These are phyloP conservation scores for Esperia sulphurella DNA, from an alignment of 2,888 invertebrate species.

Conservation along the genomic window DNA sequence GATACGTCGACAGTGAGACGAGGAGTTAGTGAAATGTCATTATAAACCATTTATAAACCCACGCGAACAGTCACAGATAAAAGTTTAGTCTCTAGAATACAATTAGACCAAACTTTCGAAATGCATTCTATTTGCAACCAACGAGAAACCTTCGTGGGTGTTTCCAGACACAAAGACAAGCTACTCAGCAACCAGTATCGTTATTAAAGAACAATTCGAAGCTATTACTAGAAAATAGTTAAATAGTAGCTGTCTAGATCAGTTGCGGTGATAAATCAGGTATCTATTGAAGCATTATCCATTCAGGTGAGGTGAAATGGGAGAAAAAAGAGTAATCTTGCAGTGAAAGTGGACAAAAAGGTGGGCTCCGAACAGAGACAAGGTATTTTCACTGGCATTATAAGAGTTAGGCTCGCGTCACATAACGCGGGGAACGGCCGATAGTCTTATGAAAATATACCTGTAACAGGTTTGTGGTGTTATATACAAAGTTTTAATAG, in stretches of 20 bases:
- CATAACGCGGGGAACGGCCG: constrained; percentile 8
- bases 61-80: too few relatives aligned
- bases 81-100: too few relatives aligned
- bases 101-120: constrained; percentile 8
- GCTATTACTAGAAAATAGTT: constrained; percentile 29
- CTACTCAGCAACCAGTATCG: not conserved
- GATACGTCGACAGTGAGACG: too few relatives aligned
- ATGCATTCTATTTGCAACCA: constrained; percentile 7
- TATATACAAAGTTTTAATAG: too few relatives aligned
- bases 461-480: too few relatives aligned
- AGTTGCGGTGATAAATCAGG: constrained; percentile 20
- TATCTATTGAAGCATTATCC: constrained; percentile 24
- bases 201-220: not conserved
- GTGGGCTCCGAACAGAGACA: constrained; percentile 18
- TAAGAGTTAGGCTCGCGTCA: constrained; percentile 23
- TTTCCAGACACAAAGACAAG: constrained; percentile 3
- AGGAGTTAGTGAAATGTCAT: too few relatives aligned
- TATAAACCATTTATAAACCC: too few relatives aligned
- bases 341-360: constrained; percentile 47
- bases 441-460: too few relatives aligned
- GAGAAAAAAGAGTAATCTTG: constrained; percentile 35
- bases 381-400: constrained; percentile 35
- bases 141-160: constrained; percentile 8
- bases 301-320: constrained; percentile 27
- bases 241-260: constrained; percentile 34